Evolutionary conservation across 2,797 vertebrate genomes (phyloP), one percentile per base, ranked within the genome.

Genomic region (Esox lucius): DNA sequence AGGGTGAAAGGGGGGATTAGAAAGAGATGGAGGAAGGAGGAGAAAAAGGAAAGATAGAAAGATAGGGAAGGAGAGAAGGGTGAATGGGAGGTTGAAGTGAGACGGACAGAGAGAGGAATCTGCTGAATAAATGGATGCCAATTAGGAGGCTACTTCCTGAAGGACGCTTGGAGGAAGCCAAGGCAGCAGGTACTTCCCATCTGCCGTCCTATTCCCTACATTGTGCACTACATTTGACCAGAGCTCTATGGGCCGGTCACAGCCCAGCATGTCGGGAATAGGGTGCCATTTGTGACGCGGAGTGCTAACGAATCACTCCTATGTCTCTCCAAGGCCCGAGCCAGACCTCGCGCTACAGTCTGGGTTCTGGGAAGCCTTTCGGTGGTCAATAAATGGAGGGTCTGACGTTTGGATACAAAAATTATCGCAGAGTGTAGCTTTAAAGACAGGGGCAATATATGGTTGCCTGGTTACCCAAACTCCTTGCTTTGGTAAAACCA

Each of bases 101-200:
- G 51, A 9, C 17, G n/a, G n/a, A 24, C 33, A 42, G 35, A 6
- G n/a, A 13, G 19, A 68, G 35, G 39, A 84, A 89, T 87, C 85
- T 85, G 87, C 82, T 85, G 89, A 90, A 88, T 91, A 84, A 89
- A 89, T 83, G 83, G 72, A 82, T 82, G 72, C 88, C 90, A 90
- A 92, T 93, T 90, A 92, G 89, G 75, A 74, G 78, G 80, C 70
- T 78, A 74, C 26, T 48, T 89, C 76, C 82, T 88, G 85, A 89
- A 90, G 86, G 85, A 85, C 86, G 76, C 87, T 91, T 84, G 79
- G 90, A 90, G 86, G 88, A 90, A 84, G 83, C 83, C 72, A 78
- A 78, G 68, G 82, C 82, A 80, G n/a, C n/a, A n/a, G 53, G 19
- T 56, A 56, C 19, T 7, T 56, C 8, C 7, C 53, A 56, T n/a